These are phyloP conservation scores for Aphidius gifuensis DNA, from an alignment of 1,140 invertebrate species.

Conservation along the genomic window DNA sequence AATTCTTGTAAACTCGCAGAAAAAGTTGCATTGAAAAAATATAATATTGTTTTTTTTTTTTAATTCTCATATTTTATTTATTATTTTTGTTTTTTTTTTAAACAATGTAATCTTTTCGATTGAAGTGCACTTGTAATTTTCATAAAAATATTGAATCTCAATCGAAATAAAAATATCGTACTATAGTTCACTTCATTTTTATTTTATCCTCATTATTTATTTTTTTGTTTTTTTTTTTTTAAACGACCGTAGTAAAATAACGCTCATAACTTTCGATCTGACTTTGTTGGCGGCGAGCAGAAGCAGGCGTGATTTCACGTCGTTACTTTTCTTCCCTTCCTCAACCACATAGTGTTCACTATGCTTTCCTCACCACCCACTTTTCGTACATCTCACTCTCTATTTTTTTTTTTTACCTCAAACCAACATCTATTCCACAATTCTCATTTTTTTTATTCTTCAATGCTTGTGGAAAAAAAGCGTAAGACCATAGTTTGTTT, in stretches of 20 bases:
- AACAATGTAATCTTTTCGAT: too few species aligned
- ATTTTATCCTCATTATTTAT: too few species aligned
- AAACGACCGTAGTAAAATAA: slow-evolving; percentile 5
- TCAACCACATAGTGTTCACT: too few species aligned
- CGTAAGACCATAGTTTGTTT: neutral
- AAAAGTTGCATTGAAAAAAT: too few species aligned
- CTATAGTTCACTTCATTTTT: too few species aligned
- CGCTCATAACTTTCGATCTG: slow-evolving; percentile 13
- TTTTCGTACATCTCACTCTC: slow-evolving; percentile 10
- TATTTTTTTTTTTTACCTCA: slow-evolving; percentile 1
- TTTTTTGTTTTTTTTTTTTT: neutral
- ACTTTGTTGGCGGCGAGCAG: slow-evolving; percentile 2
- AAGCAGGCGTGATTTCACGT: slow-evolving; percentile 22
- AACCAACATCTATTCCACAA: slow-evolving; percentile 3
- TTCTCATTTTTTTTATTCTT: slow-evolving; percentile 10
- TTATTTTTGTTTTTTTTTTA: too few species aligned
- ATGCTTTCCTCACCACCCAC: slow-evolving; percentile 10
- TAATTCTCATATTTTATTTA: too few species aligned
- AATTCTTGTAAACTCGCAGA: too few species aligned
- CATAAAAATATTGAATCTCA: too few species aligned
- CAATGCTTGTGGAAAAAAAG: neutral
- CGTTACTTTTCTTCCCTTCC: slow-evolving; percentile 16
- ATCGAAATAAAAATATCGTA: too few species aligned
- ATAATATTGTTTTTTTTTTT: too few species aligned
- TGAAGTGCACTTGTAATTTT: too few species aligned